Percentiles rank a stretch among this genome's conserved stretches.
Evolutionary conservation across 2,797 vertebrate genomes (phyloP).

Genomic region (Rhincodon typus): DNA sequence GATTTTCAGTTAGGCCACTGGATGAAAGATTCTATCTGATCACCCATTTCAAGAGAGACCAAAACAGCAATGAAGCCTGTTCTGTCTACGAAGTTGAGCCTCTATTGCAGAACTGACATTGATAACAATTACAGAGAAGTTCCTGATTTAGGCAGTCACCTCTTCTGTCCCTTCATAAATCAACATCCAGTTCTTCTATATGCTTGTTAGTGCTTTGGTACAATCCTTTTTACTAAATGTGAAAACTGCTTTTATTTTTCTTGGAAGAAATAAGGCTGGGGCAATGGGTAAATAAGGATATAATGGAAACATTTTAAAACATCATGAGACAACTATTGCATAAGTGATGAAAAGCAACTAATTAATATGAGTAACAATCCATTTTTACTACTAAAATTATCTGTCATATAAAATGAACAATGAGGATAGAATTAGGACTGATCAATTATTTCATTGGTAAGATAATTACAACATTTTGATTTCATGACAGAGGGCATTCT

Average conservation of each 20-base stretch:
- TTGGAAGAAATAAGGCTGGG: background rate
- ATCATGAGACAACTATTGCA: background rate
- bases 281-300: background rate
- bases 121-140: background rate
- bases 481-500: background rate
- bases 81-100: background rate
- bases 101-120: background rate
- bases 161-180: background rate
- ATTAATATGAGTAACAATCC: background rate
- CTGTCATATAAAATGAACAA: background rate
- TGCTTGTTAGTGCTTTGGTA: background rate
- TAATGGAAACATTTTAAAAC: background rate
- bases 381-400: background rate
- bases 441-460: background rate
- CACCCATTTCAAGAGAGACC: background rate
- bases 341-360: background rate
- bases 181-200: background rate
- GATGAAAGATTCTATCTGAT: background rate
- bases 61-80: background rate
- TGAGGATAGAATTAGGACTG: background rate
- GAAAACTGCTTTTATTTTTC: background rate
- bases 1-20: background rate
- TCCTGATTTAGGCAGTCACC: background rate
- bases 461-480: background rate
- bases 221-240: background rate